These are phyloP conservation scores for Sciaenops ocellatus DNA, from an alignment of 2,797 vertebrate genomes.

Conservation along the genomic window DNA sequence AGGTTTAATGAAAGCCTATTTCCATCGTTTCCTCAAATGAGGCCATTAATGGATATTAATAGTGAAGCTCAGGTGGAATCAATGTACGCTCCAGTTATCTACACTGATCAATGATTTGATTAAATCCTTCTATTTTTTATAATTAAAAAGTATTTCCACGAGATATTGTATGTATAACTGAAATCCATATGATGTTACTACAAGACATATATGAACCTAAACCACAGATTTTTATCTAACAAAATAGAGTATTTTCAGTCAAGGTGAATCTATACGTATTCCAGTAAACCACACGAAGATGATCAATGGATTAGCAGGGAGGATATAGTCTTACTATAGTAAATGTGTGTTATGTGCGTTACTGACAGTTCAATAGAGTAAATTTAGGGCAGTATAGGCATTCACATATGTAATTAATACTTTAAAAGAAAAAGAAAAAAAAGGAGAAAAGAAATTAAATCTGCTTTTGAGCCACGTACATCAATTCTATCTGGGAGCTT, in stretches of 20 bases:
- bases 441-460: neutral
- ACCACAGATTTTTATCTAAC: neutral
- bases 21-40: constrained; percentile 43
- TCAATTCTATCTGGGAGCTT: neutral
- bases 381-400: too few relatives aligned
- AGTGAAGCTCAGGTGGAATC: constrained; percentile 29
- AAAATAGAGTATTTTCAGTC: constrained; percentile 2
- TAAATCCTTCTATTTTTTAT: neutral
- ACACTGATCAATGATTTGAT: neutral
- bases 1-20: constrained; percentile 61
- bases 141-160: neutral
- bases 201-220: neutral
- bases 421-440: neutral
- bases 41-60: constrained; percentile 54
- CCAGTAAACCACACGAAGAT: neutral
- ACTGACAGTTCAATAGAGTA: neutral
- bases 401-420: neutral
- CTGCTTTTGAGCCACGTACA: neutral
- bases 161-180: neutral
- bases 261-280: constrained; percentile 8
- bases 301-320: constrained; percentile 12
- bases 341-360: neutral
- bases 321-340: constrained; percentile 9
- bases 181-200: neutral
- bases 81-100: constrained; percentile 1